phyloP scores from a whole-genome alignment of 2,888 invertebrate species.

The Petrolisthes cinctipes region DNA sequence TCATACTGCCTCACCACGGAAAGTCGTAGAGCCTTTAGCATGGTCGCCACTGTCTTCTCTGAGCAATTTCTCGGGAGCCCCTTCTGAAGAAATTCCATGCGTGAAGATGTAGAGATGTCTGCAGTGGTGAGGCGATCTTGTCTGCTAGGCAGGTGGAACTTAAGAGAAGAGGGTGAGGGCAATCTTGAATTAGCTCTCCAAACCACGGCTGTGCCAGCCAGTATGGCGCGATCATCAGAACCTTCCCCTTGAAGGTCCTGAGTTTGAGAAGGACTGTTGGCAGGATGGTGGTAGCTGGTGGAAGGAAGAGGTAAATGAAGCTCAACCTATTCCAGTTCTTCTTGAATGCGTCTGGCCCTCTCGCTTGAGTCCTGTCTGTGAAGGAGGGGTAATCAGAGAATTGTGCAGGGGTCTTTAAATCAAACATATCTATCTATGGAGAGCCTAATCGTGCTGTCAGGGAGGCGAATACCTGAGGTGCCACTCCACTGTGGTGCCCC shows the following conservation, averaged over 20 bases:
- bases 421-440: not conserved
- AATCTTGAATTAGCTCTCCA: not conserved
- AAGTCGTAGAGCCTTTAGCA: no score
- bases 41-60: no score
- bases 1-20: no score
- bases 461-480: no score
- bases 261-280: not conserved
- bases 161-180: not conserved
- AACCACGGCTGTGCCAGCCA: not conserved
- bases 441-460: no score
- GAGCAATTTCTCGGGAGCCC: not conserved
- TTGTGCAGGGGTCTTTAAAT: not conserved
- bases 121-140: not conserved
- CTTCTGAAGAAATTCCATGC: not conserved
- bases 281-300: not conserved
- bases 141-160: not conserved
- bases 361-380: not conserved
- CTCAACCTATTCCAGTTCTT: not conserved
- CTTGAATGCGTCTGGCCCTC: not conserved
- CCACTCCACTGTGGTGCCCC: no score
- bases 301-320: not conserved
- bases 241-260: not conserved
- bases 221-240: not conserved
- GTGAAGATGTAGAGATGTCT: not conserved
- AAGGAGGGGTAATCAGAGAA: not conserved